Conservation (phyloP, 2,888 invertebrate genomes). For the Rhingia campestris region DNA sequence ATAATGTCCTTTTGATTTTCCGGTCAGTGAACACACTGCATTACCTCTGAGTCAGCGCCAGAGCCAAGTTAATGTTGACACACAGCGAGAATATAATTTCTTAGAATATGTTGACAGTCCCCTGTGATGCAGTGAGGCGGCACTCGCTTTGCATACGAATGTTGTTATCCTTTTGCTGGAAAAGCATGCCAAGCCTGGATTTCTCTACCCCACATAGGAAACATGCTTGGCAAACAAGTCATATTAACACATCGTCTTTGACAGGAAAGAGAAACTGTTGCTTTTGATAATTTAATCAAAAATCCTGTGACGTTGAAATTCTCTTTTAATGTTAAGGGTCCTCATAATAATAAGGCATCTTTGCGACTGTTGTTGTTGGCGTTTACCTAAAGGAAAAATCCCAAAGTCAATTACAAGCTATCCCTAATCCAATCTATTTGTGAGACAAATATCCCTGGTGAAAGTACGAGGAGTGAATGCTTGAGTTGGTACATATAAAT, state of each 20-base stretch:
- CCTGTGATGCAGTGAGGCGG: slow-evolving; percentile 39
- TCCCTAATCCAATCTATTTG: slow-evolving; percentile 69
- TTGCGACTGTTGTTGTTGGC: slow-evolving; percentile 14
- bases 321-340: not conserved
- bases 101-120: slow-evolving; percentile 56
- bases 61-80: slow-evolving; percentile 42
- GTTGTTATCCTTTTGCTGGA: slow-evolving; percentile 27
- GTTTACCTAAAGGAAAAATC: slow-evolving; percentile 49
- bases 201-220: slow-evolving; percentile 9
- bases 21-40: slow-evolving; percentile 77
- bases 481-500: not conserved
- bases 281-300: slow-evolving; percentile 67
- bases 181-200: slow-evolving; percentile 8
- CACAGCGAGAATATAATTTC: slow-evolving; percentile 53
- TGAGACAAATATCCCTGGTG: slow-evolving; percentile 41
- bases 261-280: slow-evolving; percentile 27
- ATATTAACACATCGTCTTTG: slow-evolving; percentile 60
- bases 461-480: slow-evolving; percentile 20
- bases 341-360: slow-evolving; percentile 22
- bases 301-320: slow-evolving; percentile 33
- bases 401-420: slow-evolving; percentile 70
- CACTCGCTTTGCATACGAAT: slow-evolving; percentile 57
- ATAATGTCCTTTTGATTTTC: slow-evolving; percentile 78
- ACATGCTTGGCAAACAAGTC: slow-evolving; percentile 41
- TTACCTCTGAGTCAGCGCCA: slow-evolving; percentile 15